These are phyloP conservation scores for Macropis europaea DNA, from an alignment of 2,888 invertebrate genomes.

Conservation along the genomic window DNA sequence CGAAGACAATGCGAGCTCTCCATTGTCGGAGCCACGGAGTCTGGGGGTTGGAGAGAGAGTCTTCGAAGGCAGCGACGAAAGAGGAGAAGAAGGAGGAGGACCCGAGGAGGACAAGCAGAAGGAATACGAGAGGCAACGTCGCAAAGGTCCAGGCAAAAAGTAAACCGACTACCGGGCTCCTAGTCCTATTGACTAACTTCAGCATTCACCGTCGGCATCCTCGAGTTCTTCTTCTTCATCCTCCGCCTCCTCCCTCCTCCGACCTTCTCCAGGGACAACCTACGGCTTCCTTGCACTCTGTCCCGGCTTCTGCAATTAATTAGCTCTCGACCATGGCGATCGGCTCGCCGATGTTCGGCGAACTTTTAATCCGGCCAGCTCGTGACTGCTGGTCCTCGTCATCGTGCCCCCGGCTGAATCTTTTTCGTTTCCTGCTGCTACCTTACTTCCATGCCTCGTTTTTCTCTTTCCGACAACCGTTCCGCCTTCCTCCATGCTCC, in stretches of 20 bases:
- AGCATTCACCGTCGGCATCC: slow-evolving; percentile 52
- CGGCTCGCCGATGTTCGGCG: slow-evolving; percentile 71
- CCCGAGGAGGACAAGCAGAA: slow-evolving; percentile 50
- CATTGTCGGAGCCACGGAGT: slow-evolving; percentile 68
- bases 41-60: slow-evolving; percentile 52
- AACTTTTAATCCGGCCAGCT: slow-evolving; percentile 72
- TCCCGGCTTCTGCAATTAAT: slow-evolving; percentile 73
- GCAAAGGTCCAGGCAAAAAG: slow-evolving; percentile 70
- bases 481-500: slow-evolving; percentile 9
- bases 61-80: slow-evolving; percentile 47
- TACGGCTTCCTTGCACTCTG: slow-evolving; percentile 48
- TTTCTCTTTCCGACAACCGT: slow-evolving; percentile 13
- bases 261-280: slow-evolving; percentile 4
- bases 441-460: slow-evolving; percentile 13
- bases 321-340: slow-evolving; percentile 71
- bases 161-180: slow-evolving; percentile 65
- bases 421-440: slow-evolving; percentile 51
- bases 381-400: slow-evolving; percentile 68
- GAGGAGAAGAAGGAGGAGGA: slow-evolving; percentile 40
- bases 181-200: slow-evolving; percentile 71
- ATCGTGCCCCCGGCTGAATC: slow-evolving; percentile 61
- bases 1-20: slow-evolving; percentile 75
- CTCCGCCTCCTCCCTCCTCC: slow-evolving; percentile 12
- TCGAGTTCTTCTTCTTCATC: slow-evolving; percentile 13
- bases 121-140: slow-evolving; percentile 56